phyloP scores from a whole-genome alignment of 1,140 invertebrate genomes.

The Tyrophagus putrescentiae region DNA sequence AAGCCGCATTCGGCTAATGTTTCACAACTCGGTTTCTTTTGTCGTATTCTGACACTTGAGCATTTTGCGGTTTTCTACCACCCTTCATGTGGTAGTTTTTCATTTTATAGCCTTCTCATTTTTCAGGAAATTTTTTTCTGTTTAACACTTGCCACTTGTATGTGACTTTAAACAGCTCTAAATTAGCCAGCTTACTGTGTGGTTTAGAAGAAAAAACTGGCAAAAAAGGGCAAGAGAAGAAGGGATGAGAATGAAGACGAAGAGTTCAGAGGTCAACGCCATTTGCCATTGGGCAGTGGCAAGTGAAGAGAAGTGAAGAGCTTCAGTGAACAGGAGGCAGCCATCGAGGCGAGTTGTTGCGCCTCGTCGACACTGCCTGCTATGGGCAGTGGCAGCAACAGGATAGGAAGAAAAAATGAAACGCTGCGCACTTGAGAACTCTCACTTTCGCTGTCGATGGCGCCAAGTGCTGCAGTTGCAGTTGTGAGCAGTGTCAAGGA shows the following conservation, averaged over 20 bases:
- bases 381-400: not conserved
- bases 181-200: no score
- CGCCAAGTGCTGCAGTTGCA: not conserved
- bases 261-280: not conserved
- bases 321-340: not conserved
- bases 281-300: not conserved
- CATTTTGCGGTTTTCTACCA: no score
- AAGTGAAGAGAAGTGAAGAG: not conserved
- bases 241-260: not conserved
- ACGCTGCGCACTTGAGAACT: not conserved
- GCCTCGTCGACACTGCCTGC: not conserved
- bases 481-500: not conserved
- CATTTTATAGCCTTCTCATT: not conserved
- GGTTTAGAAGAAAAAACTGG: not conserved
- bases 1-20: no score
- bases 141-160: not conserved
- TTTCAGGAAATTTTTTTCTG: no score
- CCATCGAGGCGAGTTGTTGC: not conserved
- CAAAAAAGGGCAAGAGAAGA: not conserved
- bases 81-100: not conserved
- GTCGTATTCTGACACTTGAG: no score
- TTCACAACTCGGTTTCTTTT: no score
- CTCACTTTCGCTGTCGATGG: conserved; percentile 1
- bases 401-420: not conserved
- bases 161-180: no score